Evolutionary conservation across 2,888 invertebrate genomes (phyloP).

Genomic region (Heliconius charithonia): DNA sequence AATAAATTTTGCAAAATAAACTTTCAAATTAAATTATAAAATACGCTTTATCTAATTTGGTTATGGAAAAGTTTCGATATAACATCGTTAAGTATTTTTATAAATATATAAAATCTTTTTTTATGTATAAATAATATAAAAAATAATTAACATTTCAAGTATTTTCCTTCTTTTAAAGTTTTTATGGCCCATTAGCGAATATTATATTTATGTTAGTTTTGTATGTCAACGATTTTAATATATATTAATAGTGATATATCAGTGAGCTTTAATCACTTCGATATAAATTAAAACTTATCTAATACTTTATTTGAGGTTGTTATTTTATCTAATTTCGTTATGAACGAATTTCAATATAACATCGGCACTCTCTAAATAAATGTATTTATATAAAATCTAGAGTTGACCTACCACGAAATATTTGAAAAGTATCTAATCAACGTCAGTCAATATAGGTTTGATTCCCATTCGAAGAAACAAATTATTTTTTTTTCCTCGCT

Average conservation of each 20-base stretch:
- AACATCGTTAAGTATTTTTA: neutral
- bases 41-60: neutral
- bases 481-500: no score
- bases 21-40: neutral
- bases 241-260: slow-evolving; percentile 12
- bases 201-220: slow-evolving; percentile 8
- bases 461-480: no score
- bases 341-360: no score
- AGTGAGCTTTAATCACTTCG: slow-evolving; percentile 15
- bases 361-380: no score
- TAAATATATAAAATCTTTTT: neutral
- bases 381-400: no score
- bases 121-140: neutral
- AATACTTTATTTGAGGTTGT: slow-evolving; percentile 1
- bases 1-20: slow-evolving; percentile 4
- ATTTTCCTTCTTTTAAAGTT: neutral
- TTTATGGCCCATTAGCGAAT: slow-evolving; percentile 32
- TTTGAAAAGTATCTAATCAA: no score
- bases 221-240: slow-evolving; percentile 18
- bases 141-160: no score
- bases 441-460: no score
- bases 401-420: no score
- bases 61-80: neutral
- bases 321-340: no score
- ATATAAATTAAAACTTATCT: slow-evolving; percentile 5